Conservation (phyloP, 2,888 invertebrate species). For the Campoplex nolae region DNA sequence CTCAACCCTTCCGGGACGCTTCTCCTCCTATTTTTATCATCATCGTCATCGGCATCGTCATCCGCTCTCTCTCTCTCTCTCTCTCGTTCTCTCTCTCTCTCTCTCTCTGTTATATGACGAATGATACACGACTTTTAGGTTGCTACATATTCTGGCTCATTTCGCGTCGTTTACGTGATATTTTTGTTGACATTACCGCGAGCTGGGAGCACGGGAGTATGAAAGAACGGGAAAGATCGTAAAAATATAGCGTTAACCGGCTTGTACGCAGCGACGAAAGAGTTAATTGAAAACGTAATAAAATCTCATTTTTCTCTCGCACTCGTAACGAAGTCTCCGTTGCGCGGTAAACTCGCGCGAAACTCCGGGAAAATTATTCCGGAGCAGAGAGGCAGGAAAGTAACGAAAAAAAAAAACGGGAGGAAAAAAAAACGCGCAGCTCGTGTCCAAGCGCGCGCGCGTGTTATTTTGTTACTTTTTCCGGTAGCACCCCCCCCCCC, state of each 20-base stretch:
- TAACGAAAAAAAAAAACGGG: neutral
- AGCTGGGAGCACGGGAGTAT: neutral
- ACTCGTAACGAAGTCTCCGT: conserved; percentile 15
- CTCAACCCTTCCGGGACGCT: neutral
- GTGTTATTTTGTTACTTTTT: conserved; percentile 29
- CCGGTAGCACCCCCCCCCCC: neutral
- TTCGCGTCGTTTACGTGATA: neutral
- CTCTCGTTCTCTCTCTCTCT: neutral
- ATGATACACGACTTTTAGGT: neutral
- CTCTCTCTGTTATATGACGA: neutral
- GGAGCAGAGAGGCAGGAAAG: conserved; percentile 10
- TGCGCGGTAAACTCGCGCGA: conserved; percentile 18
- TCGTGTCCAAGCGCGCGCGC: conserved; percentile 3
- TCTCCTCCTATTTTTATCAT: neutral
- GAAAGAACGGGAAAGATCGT: neutral
- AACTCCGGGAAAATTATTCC: conserved; percentile 16
- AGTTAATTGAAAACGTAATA: conserved; percentile 8
- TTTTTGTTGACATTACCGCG: neutral
- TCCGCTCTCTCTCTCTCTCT: neutral
- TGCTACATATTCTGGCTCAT: neutral
- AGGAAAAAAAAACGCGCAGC: neutral
- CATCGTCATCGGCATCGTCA: neutral
- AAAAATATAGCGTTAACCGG: neutral
- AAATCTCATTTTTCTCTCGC: conserved; percentile 18
- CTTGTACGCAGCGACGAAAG: neutral